Evolutionary conservation across 1,140 invertebrate species (phyloP).

Genomic region (Globodera rostochiensis): DNA sequence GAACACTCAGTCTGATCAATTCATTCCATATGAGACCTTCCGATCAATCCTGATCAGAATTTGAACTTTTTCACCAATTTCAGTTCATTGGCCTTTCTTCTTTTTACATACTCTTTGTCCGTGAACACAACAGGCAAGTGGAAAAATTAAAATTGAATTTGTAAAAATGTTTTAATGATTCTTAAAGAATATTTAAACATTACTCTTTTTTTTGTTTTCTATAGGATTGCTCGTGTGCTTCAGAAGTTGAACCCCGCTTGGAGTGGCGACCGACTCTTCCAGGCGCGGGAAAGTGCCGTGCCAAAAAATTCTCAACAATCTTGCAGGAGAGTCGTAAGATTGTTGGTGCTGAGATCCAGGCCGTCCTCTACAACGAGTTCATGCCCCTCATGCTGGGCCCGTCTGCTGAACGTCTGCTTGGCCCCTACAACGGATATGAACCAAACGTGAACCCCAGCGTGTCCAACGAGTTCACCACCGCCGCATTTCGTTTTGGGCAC

Average conservation of each 20-base stretch:
- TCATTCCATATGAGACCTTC: slow-evolving; percentile 60
- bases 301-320: slow-evolving; percentile 25
- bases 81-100: slow-evolving; percentile 62
- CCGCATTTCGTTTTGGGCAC: slow-evolving; percentile 74
- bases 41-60: slow-evolving; percentile 51
- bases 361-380: slow-evolving; percentile 56
- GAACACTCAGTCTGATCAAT: slow-evolving; percentile 35
- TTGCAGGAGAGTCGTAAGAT: slow-evolving; percentile 69
- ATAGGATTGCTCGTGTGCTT: neutral
- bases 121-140: slow-evolving; percentile 63
- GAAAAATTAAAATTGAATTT: neutral
- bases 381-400: slow-evolving; percentile 58
- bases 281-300: slow-evolving; percentile 46
- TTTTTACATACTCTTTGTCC: slow-evolving; percentile 61
- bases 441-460: slow-evolving; percentile 70
- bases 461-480: slow-evolving; percentile 74
- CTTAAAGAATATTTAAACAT: too few species aligned
- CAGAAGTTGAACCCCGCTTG: slow-evolving; percentile 52
- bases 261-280: slow-evolving; percentile 61
- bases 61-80: neutral
- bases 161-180: too few species aligned
- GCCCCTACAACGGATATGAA: slow-evolving; percentile 71
- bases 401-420: slow-evolving; percentile 61
- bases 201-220: neutral
- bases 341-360: slow-evolving; percentile 67